phyloP scores from a whole-genome alignment of 2,888 invertebrate species.

The Orgyia antiqua region DNA sequence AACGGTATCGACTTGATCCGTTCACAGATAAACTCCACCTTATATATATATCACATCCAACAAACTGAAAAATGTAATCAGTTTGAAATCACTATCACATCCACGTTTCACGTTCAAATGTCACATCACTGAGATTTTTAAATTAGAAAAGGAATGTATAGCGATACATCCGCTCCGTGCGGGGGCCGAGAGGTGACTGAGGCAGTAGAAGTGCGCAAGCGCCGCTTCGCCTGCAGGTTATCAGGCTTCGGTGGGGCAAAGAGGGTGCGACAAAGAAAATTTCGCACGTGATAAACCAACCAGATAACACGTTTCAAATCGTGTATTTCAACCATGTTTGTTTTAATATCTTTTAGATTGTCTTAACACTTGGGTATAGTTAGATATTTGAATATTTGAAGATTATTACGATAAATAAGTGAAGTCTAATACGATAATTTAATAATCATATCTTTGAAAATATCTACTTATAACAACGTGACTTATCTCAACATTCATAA shows the following conservation, averaged over 20 bases:
- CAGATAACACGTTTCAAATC: constrained; percentile 49
- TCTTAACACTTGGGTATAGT: no score
- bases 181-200: constrained; percentile 55
- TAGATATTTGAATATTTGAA: no score
- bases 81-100: constrained; percentile 32
- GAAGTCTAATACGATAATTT: no score
- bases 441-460: no score
- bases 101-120: constrained; percentile 31
- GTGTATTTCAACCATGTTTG: neutral
- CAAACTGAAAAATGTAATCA: constrained; percentile 38
- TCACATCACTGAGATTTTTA: constrained; percentile 43
- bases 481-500: no score
- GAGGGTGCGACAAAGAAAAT: constrained; percentile 61
- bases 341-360: neutral
- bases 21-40: constrained; percentile 33
- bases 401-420: no score
- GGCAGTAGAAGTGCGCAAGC: constrained; percentile 31
- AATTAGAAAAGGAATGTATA: constrained; percentile 12
- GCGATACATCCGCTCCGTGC: constrained; percentile 42
- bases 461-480: no score
- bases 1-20: constrained; percentile 59
- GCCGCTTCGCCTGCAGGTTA: constrained; percentile 54
- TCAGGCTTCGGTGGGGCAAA: constrained; percentile 64
- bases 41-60: constrained; percentile 32
- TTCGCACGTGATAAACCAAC: constrained; percentile 62